Base-by-base conservation (phyloP, 2,888 invertebrate genomes). In the Clitarchus hookeri region DNA sequence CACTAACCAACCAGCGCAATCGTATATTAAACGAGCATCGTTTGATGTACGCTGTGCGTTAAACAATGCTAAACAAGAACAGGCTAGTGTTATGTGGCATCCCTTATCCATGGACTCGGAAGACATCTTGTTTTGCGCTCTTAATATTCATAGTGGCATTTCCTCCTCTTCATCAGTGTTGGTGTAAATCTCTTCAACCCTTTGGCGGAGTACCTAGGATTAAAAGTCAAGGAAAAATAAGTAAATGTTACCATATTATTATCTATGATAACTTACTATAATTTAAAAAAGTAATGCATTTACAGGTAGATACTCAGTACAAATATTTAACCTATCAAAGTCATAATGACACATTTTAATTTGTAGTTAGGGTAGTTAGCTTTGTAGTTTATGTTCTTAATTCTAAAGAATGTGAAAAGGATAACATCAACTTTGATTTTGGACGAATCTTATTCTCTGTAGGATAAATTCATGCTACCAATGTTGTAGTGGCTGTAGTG, bases 401-500 rank as follows among this genome's bases (percentile, higher is more conserved):
- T n/a, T n/a, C n/a, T 16, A 78, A 8, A 26, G 78, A 6, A 78
- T 78, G 6, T 78, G 78, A 78, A 78, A 78, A 78, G 78, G 78
- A 78, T 78, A 78, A 6, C 26, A 78, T 78, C 26, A 23, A 16
- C 78, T 78, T 78, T 78, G 78, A 6, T 11, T 78, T 78, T 78
- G 9, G 23, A 78, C 78, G 9, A 78, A 78, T 78, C 19, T 11
- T 78, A 6, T 78, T 78, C 78, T 78, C 13, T 78, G 26, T 16
- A 11, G 78, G 78, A 78, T 6, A 78, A 78, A 78, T 78, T 78
- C 78, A 78, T 78, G 19, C 78, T 78, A 78, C 78, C 78, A 11
- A 78, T 78, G 78, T n/a, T n/a, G n/a, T n/a, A n/a, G n/a, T n/a
- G n/a, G n/a, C 78, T 78, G 78, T 78, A 78, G 78, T 78, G 26